Evolutionary conservation across 2,888 invertebrate species (phyloP).

Genomic region (Drosophila engyochracea): DNA sequence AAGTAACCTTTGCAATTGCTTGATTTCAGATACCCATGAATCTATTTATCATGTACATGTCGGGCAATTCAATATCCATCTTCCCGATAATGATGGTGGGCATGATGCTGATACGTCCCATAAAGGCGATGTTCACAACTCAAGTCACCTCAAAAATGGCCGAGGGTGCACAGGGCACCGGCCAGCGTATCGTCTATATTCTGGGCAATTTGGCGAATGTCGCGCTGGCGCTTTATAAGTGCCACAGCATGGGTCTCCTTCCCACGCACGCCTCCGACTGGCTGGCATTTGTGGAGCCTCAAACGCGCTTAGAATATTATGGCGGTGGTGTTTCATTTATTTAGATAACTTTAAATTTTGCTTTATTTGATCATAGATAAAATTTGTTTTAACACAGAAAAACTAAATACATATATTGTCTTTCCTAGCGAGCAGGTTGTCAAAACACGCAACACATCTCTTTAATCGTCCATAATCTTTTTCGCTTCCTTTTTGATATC

Average conservation of each 20-base stretch:
- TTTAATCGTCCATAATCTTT: constrained; percentile 72
- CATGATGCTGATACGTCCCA: constrained; percentile 98
- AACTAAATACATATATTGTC: constrained; percentile 30
- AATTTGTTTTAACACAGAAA: constrained; percentile 34
- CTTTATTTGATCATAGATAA: constrained; percentile 61
- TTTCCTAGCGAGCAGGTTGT: constrained; percentile 4
- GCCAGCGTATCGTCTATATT: constrained; percentile 97
- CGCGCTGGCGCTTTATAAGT: constrained; percentile 96
- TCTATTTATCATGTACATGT: constrained; percentile 99
- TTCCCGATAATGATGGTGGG: constrained; percentile 99
- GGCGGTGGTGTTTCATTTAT: constrained; percentile 92
- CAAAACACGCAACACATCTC: neutral
- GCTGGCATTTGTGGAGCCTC: constrained; percentile 98
- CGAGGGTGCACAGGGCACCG: constrained; percentile 94
- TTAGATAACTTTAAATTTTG: constrained; percentile 64
- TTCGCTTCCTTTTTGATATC: constrained; percentile 78
- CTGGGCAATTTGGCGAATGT: constrained; percentile 97
- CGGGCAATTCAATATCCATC: constrained; percentile 99
- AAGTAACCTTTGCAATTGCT: constrained; percentile 5
- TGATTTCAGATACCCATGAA: constrained; percentile 94
- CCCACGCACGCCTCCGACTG: constrained; percentile 99
- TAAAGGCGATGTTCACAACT: constrained; percentile 97
- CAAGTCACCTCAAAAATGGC: constrained; percentile 97
- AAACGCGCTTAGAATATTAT: constrained; percentile 92
- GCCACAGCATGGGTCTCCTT: constrained; percentile 98